phyloP scores from a whole-genome alignment of 2,797 vertebrate species.

The Acomys russatus region DNA sequence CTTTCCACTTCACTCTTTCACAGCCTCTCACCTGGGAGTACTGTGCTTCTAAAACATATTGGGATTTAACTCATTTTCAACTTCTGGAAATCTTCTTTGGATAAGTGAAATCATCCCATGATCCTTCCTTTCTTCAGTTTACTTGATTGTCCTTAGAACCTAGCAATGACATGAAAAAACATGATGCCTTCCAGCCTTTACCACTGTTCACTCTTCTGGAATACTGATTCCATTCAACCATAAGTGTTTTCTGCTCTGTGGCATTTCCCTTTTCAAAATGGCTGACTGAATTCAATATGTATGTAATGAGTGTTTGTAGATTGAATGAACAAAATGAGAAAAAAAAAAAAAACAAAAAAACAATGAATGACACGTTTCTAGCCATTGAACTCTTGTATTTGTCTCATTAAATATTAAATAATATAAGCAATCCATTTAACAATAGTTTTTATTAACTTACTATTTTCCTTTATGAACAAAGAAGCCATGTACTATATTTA shows the following conservation, averaged over 20 bases:
- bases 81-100: neutral
- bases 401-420: conserved; percentile 27
- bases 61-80: neutral
- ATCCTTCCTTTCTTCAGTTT: neutral
- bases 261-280: neutral
- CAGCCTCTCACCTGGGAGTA: neutral
- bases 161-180: neutral
- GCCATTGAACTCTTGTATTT: neutral
- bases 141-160: neutral
- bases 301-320: conserved; percentile 25
- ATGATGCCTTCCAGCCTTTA: neutral
- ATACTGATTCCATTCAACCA: neutral
- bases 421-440: conserved; percentile 50
- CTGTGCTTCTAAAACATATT: neutral
- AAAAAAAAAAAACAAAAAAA: neutral
- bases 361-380: conserved; percentile 7
- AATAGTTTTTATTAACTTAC: neutral
- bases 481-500: neutral
- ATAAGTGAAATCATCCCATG: neutral
- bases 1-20: neutral
- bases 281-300: neutral
- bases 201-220: neutral
- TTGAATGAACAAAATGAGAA: neutral
- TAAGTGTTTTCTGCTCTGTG: fast-evolving
- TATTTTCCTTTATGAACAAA: conserved; percentile 30